Conservation (phyloP, 2,113 vertebrate species). For the Oncorhynchus masou region DNA sequence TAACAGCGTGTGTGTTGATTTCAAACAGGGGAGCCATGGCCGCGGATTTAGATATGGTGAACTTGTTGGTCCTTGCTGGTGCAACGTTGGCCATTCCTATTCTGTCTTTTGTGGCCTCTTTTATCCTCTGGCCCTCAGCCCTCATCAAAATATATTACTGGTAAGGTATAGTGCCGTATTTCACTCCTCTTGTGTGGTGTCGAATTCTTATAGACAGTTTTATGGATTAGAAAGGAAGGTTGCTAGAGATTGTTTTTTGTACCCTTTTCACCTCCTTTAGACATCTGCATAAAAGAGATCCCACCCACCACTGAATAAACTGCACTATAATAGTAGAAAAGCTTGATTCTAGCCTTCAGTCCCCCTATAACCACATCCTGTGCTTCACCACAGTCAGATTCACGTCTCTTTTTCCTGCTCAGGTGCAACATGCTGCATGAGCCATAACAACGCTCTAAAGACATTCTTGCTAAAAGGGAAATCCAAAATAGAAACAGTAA, state of each 20-base stretch:
- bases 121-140: conserved; percentile 89
- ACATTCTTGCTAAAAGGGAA: too few species aligned
- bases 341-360: background rate
- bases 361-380: background rate
- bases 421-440: too few species aligned
- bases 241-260: too few species aligned
- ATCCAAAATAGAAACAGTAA: too few species aligned
- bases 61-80: conserved; percentile 86
- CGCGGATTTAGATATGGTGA: conserved; percentile 87
- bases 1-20: background rate
- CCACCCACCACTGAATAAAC: background rate
- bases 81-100: conserved; percentile 90
- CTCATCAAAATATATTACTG: conserved; percentile 94
- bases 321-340: background rate
- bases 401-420: too few species aligned
- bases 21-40: conserved; percentile 47
- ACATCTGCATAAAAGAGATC: too few species aligned
- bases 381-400: background rate
- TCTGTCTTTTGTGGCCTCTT: conserved; percentile 87
- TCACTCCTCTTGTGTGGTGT: background rate
- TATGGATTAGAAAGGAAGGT: too few species aligned
- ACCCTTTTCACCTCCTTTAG: too few species aligned
- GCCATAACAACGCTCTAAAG: too few species aligned
- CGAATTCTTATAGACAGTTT: too few species aligned
- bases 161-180: conserved; percentile 69